A percentile compares a stretch with the other conserved stretches of the same genome.
Evolutionary conservation across 2,113 vertebrate species (phyloP).

Genomic region (Echinops telfairi): DNA sequence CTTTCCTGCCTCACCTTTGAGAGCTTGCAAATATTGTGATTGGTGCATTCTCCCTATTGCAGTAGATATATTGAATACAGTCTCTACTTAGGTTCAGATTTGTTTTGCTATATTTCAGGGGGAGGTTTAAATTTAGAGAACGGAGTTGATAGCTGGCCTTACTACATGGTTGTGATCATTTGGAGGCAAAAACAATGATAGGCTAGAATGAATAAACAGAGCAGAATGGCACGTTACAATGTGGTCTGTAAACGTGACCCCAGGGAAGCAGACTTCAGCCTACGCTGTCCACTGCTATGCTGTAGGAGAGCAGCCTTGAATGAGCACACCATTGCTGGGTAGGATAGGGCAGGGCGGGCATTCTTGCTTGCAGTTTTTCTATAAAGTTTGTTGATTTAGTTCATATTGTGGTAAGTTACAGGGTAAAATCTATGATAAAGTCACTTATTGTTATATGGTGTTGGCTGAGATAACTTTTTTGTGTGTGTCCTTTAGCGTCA

Average conservation of each 20-base stretch:
- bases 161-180: not conserved
- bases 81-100: not conserved
- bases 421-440: not conserved
- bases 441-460: not conserved
- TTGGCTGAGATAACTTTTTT: not conserved
- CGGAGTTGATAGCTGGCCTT: not conserved
- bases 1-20: not conserved
- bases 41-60: not conserved
- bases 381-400: not conserved
- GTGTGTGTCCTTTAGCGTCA: not conserved
- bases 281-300: not conserved
- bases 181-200: not conserved
- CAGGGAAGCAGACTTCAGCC: too few species aligned
- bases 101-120: not conserved
- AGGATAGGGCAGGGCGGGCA: too few species aligned
- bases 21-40: not conserved
- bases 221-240: not conserved
- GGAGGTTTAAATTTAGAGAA: conserved; percentile 24
- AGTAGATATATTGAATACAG: not conserved
- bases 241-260: not conserved
- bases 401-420: not conserved
- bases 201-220: not conserved
- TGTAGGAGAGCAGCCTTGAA: not conserved
- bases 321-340: not conserved
- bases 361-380: not conserved